These are phyloP conservation scores for Paedocypris micromegethes DNA, from an alignment of 2,797 vertebrate genomes.

Conservation along the genomic window DNA sequence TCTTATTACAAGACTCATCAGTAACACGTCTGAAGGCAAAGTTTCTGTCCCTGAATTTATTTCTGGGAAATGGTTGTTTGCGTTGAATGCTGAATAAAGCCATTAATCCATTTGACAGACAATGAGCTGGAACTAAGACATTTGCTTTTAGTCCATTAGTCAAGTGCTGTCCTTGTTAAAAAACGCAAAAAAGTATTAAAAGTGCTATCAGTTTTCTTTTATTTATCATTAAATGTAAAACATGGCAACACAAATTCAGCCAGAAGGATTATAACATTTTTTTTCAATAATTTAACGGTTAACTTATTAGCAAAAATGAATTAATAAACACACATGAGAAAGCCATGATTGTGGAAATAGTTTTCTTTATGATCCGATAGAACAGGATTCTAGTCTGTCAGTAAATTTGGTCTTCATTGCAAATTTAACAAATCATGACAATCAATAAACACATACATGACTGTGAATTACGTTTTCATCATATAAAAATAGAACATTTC, in stretches of 20 bases:
- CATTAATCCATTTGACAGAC: constrained; percentile 10
- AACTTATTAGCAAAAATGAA: too few relatives aligned
- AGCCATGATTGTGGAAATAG: too few relatives aligned
- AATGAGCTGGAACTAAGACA: not conserved
- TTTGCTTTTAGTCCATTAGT: not conserved
- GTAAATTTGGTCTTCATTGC: not conserved
- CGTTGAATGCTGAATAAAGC: constrained; percentile 5
- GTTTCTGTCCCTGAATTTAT: too few relatives aligned
- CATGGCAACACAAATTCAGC: too few relatives aligned
- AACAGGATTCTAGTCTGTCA: too few relatives aligned
- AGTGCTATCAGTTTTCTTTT: constrained; percentile 19
- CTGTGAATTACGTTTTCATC: constrained; percentile 16
- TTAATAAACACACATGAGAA: too few relatives aligned
- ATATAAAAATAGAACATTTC: constrained; percentile 49
- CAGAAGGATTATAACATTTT: too few relatives aligned
- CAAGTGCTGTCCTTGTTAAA: not conserved
- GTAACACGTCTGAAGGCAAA: not conserved
- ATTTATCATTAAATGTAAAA: constrained; percentile 15
- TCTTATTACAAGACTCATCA: constrained; percentile 30
- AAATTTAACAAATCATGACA: constrained; percentile 21
- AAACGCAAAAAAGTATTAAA: not conserved
- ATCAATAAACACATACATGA: constrained; percentile 20
- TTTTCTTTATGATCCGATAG: too few relatives aligned
- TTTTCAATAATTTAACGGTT: too few relatives aligned
- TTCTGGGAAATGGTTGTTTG: not conserved